Evolutionary conservation across 2,888 invertebrate species (phyloP), one percentile per base, ranked within the genome.

Genomic region (Cyclophora punctaria): DNA sequence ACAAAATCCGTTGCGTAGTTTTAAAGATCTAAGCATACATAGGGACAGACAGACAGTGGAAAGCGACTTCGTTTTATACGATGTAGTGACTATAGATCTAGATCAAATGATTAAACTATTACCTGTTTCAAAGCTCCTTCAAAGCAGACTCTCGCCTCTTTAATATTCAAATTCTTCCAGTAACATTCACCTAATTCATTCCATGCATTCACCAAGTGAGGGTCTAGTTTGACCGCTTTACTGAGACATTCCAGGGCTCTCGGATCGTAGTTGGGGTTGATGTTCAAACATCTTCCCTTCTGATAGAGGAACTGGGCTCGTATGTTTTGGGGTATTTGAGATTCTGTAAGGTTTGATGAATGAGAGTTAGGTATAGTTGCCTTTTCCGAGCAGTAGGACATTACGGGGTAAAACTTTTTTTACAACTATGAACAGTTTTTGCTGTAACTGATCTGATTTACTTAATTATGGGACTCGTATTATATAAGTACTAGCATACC

Each of bases 131-230:
- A 78, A 52, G 94, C 96, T 47, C 94, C 93, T 65, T 92, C 91
- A 77, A 96, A 96, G 76, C 96, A 96, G 64, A 93, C 94, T 68
- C 92, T 93, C 0, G 97, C 95, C 66, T 94, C 94, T 58, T 91
- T 90, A 4, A 95, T 84, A 69, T 96, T 94, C 69, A 93, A 91
- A 69, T 94, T 94, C 79, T 96, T 96, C 93, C 95, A 96, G 73
- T 95, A 95, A 69, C 94, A 94, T 76, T 96, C 96, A 0, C 97
- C 97, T 0, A 97, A 87, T 73, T 96, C 94, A 71, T 96, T 96
- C 96, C 96, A 97, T 0, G 96, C 96, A 49, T 93, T 93, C 0
- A 94, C 91, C 49, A 94, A 79, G 62, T 92, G 93, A 1, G 96
- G 95, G 69, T 96, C 94, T 43, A 96, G 82, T 75, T 97, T 97